Conservation (phyloP, 2,113 vertebrate species). For the Psilopogon haemacephalus region DNA sequence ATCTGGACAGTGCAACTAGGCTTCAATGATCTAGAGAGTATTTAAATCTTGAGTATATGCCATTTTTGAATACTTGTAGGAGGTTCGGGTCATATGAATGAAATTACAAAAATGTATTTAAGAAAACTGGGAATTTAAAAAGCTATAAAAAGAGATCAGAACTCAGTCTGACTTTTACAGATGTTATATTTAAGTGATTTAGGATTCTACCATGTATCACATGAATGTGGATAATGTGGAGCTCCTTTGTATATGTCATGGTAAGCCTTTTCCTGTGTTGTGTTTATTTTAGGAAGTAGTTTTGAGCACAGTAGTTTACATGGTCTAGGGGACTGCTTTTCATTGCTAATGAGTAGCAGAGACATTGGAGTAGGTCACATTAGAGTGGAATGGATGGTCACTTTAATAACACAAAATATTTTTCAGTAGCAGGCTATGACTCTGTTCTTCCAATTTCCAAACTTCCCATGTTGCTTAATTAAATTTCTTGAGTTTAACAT, state of each 20-base stretch:
- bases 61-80: not conserved
- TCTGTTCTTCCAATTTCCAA: not conserved
- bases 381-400: not conserved
- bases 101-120: not conserved
- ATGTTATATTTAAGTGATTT: not conserved
- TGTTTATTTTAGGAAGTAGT: constrained; percentile 12
- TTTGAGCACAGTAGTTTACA: not conserved
- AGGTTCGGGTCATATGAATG: not conserved
- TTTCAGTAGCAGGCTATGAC: not conserved
- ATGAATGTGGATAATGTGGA: not conserved
- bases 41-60: not conserved
- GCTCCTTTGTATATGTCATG: constrained; percentile 18
- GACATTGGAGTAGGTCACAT: not conserved
- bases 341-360: not conserved
- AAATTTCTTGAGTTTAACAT: not conserved
- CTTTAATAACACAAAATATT: not conserved
- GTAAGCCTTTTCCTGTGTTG: not conserved
- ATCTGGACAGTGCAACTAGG: not conserved
- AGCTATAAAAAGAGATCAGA: not conserved
- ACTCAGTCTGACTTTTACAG: not conserved
- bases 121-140: not conserved
- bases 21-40: not conserved
- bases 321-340: not conserved
- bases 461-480: not conserved
- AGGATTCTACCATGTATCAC: not conserved